A percentile compares a stretch with the other conserved stretches of the same genome.
phyloP scores from a whole-genome alignment of 1,140 invertebrate species.

The Oryctes rhinoceros region DNA sequence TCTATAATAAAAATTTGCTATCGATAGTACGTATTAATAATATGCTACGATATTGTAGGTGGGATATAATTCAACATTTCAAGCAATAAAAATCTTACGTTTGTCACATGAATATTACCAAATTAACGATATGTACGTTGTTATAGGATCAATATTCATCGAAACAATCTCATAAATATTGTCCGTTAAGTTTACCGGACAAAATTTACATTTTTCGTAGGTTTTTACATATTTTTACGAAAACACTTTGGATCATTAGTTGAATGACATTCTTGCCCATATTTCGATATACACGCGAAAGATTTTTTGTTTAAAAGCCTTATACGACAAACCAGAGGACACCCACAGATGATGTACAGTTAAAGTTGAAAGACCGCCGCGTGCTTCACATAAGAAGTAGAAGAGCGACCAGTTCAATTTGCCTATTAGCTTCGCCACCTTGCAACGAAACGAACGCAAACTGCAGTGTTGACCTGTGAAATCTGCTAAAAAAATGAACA shows the following conservation, averaged over 20 bases:
- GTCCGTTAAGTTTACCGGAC: not conserved
- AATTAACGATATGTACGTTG: too few species aligned
- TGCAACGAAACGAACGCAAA: not conserved
- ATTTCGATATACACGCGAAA: not conserved
- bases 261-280: not conserved
- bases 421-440: not conserved
- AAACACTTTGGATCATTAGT: not conserved
- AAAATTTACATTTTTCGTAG: not conserved
- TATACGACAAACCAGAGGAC: slow-evolving; percentile 8
- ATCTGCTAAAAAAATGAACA: slow-evolving; percentile 1
- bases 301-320: not conserved
- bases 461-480: not conserved
- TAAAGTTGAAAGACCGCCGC: slow-evolving; percentile 18
- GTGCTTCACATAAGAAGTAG: not conserved
- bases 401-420: slow-evolving; percentile 2
- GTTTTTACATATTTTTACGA: not conserved
- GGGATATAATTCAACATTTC: too few species aligned
- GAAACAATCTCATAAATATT: not conserved
- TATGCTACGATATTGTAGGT: too few species aligned
- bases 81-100: too few species aligned
- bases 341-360: slow-evolving; percentile 31
- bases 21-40: too few species aligned
- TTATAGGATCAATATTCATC: too few species aligned
- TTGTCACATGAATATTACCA: too few species aligned
- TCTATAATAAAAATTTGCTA: too few species aligned